Percentiles rank a stretch among this genome's conserved stretches.
Conservation (phyloP, 2,888 invertebrate species). For the Palloptera scutellata region DNA sequence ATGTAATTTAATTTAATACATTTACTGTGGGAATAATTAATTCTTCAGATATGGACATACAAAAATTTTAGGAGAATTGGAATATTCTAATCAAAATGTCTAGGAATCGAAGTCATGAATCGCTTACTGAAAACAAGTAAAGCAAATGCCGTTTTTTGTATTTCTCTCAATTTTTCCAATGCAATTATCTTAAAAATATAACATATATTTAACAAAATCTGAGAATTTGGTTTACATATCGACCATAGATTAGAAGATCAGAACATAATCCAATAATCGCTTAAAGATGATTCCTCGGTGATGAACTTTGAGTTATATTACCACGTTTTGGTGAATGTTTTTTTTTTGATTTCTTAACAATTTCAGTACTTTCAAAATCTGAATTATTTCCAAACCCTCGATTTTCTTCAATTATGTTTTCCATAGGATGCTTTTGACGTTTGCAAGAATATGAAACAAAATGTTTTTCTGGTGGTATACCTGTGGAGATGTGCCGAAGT, state of each 20-base stretch:
- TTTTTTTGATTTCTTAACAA: not conserved
- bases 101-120: no score
- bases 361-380: constrained; percentile 4
- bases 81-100: no score
- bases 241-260: not conserved
- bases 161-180: no score
- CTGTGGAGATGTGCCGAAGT: constrained; percentile 10
- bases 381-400: constrained; percentile 12
- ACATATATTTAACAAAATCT: not conserved
- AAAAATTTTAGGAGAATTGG: no score
- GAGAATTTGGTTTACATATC: constrained; percentile 7
- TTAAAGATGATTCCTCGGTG: not conserved
- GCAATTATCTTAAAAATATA: not conserved
- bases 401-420: constrained; percentile 21
- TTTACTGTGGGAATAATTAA: no score
- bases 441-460: constrained; percentile 6
- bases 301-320: not conserved
- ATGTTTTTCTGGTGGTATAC: constrained; percentile 12
- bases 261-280: not conserved
- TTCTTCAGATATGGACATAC: no score
- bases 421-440: constrained; percentile 6
- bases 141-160: no score
- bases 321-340: not conserved
- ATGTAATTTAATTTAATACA: no score
- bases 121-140: no score